These are phyloP conservation scores for Trichogramma dendrolimi DNA, from an alignment of 2,888 invertebrate species.

Conservation along the genomic window DNA sequence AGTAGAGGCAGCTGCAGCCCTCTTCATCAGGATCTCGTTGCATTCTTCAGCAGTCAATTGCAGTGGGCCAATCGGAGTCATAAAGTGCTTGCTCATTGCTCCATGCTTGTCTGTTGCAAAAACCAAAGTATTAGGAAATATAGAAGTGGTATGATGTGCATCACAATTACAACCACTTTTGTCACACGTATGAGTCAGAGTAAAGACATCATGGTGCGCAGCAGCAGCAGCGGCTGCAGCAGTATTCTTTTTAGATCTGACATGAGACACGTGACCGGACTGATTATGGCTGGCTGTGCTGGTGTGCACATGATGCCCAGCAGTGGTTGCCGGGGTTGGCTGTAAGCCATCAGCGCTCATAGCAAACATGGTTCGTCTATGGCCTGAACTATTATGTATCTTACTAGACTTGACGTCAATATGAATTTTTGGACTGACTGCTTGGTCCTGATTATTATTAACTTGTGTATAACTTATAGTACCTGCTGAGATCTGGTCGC, in stretches of 20 bases:
- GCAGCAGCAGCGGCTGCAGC: too few relatives aligned
- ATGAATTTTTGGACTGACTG: conserved; percentile 48
- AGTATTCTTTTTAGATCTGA: conserved; percentile 44
- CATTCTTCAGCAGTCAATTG: conserved; percentile 74
- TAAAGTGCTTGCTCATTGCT: conserved; percentile 60
- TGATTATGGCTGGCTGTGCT: conserved; percentile 49
- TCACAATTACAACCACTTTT: conserved; percentile 51
- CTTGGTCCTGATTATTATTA: conserved; percentile 50
- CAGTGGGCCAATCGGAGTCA: conserved; percentile 69
- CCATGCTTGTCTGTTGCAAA: conserved; percentile 50
- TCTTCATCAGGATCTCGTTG: conserved; percentile 73
- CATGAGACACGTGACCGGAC: conserved; percentile 54
- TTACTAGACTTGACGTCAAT: conserved; percentile 49
- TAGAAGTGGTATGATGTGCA: conserved; percentile 46
- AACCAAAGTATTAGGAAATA: conserved; percentile 50
- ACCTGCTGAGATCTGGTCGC: conserved; percentile 39
- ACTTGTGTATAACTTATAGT: conserved; percentile 50
- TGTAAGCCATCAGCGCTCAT: conserved; percentile 50
- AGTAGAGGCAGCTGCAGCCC: conserved; percentile 61
- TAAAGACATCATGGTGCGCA: conserved; percentile 47
- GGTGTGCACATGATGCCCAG: conserved; percentile 43
- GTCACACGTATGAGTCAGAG: conserved; percentile 44
- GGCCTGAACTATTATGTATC: conserved; percentile 42
- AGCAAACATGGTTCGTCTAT: conserved; percentile 47
- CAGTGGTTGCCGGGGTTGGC: conserved; percentile 40